Evolutionary conservation across 2,797 vertebrate species (phyloP).

Genomic region (Hyperoplus immaculatus): DNA sequence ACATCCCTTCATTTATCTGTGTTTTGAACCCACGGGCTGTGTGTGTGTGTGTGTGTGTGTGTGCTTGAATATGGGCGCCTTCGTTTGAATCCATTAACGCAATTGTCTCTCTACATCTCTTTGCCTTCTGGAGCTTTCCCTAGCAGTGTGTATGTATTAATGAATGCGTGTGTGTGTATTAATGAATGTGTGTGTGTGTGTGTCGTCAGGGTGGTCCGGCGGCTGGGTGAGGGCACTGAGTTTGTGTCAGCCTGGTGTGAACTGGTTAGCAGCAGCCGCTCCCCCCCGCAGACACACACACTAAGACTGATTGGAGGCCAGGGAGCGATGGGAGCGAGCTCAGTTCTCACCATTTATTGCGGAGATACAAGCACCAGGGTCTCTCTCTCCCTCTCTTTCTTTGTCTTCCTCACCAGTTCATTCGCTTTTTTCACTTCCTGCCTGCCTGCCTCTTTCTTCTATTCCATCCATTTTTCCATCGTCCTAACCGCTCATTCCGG

Average conservation of each 20-base stretch:
- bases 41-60: slow-evolving; percentile 39
- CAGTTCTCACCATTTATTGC: slow-evolving; percentile 72
- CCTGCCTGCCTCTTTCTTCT: slow-evolving; percentile 16
- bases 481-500: not conserved
- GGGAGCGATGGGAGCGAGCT: slow-evolving; percentile 70
- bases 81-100: slow-evolving; percentile 45
- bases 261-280: slow-evolving; percentile 64
- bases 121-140: slow-evolving; percentile 32
- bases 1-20: slow-evolving; percentile 45
- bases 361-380: slow-evolving; percentile 59
- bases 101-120: slow-evolving; percentile 28
- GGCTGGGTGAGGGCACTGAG: slow-evolving; percentile 78
- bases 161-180: not conserved
- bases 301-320: slow-evolving; percentile 69
- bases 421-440: slow-evolving; percentile 43
- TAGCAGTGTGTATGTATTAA: slow-evolving; percentile 16
- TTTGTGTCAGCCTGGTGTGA: slow-evolving; percentile 85
- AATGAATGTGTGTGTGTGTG: not conserved
- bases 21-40: slow-evolving; percentile 38
- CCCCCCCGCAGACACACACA: slow-evolving; percentile 60
- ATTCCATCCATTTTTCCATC: slow-evolving; percentile 1
- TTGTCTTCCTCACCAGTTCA: slow-evolving; percentile 46
- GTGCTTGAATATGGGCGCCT: slow-evolving; percentile 43
- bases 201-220: slow-evolving; percentile 67
- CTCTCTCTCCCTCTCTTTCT: slow-evolving; percentile 32